Base-by-base conservation (phyloP, 1,140 invertebrate species). In the Drosophila subobscura region DNA sequence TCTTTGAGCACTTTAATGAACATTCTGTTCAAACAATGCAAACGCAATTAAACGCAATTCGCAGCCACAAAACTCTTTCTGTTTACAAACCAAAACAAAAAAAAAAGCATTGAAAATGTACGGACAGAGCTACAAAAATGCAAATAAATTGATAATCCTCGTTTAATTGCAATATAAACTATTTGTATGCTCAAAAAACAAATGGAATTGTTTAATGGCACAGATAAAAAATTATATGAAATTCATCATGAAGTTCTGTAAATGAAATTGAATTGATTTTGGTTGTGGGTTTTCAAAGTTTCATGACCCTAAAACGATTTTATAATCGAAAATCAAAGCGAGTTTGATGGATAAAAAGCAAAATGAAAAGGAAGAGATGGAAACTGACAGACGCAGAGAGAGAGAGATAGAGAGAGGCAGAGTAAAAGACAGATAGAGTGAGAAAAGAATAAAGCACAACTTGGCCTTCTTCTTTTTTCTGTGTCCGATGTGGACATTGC, bases 271-370 rank as follows among this genome's bases (percentile, higher is more conserved):
- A 72, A 52, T 64, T 52, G 50, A 73, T 64, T 50, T 68, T 49
- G 23, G 70, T 37, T 16, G 42, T 46, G 22, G 10, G 3, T 37
- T 33, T 12, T 37, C 33, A 37, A 37, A 47, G 71, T 73, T 72
- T 65, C 59, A 73, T 68, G 71, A 51, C 70, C 52, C 59, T 63
- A 52, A 72, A 72, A 73, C 68, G 57, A 64, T 51, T 63, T 44
- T 65, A 44, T 73, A 74, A 73, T 55, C 51, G 51, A 73, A 56
- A 64, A 73, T 72, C 70, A 72, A 72, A 55, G 53, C 53, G 10
- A 44, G 14, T 16, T 33, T 40, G 40, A 54, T 54, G 29, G 37
- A 54, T 42, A 22, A 42, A 44, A 37, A 25, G 42, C 37, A 22
- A 29, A 4, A 25, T 12, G 16, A 50, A 49, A 37, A n/a, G 10